phyloP scores from a whole-genome alignment of 2,797 vertebrate species.

The Gymnodraco acuticeps region DNA sequence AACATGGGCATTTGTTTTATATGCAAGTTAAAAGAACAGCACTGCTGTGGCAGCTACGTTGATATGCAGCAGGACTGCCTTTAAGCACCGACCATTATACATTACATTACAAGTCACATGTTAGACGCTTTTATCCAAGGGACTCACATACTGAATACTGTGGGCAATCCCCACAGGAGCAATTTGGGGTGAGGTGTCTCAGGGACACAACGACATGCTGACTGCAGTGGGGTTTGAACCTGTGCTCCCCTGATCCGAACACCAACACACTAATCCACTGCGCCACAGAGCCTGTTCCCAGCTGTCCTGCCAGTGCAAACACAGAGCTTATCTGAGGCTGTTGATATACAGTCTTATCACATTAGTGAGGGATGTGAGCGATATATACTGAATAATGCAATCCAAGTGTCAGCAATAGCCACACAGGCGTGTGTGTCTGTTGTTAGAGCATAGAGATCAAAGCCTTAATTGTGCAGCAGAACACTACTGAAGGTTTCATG shows the following conservation, averaged over 20 bases:
- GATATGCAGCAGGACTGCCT: neutral
- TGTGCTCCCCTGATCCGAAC: no score
- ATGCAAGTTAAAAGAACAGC: neutral
- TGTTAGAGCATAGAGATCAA: neutral
- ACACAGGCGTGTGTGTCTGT: slow-evolving; percentile 8
- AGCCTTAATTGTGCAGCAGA: neutral
- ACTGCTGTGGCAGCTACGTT: neutral
- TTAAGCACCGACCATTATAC: slow-evolving; percentile 1
- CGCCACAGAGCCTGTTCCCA: neutral
- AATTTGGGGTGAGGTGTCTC: no score
- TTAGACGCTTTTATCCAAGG: no score
- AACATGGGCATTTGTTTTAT: neutral
- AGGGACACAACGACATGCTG: no score
- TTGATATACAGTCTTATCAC: slow-evolving; percentile 49
- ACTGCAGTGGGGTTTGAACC: no score
- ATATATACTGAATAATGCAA: slow-evolving; percentile 15
- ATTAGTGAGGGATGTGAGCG: slow-evolving; percentile 38
- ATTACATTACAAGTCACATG: no score
- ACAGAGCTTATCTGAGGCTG: slow-evolving; percentile 7
- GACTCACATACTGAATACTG: no score
- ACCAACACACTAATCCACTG: no score
- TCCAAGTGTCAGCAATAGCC: slow-evolving; percentile 4
- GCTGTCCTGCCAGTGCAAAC: no score
- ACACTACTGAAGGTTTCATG: neutral
- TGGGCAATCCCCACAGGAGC: no score